Base-by-base conservation (phyloP, 2,113 vertebrate species). In the Aspiorhynchus laticeps region DNA sequence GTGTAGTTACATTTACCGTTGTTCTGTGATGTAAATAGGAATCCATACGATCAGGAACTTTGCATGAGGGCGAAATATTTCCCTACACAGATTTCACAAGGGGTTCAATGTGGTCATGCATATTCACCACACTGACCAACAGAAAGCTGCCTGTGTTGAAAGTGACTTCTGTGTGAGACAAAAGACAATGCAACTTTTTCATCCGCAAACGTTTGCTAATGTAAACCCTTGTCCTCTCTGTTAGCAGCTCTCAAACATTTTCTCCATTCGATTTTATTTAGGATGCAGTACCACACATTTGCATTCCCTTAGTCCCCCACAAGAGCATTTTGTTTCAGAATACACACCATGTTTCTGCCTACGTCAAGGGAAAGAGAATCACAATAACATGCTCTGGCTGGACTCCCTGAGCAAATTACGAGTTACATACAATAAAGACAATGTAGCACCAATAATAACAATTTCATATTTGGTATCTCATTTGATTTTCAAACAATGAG, bases 311-410 rank as follows among this genome's bases (percentile, higher is more conserved):
- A 1, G 38, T 75, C 24, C 7, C 24, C 12, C 12, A 41, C 69
- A 73, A n/a, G 19, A 73, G 69, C n/a, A 76, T 76, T 46, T 76
- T 48, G 41, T 46, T 76, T 48, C 73, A 76, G 73, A 76, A 48
- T 28, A 76, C 41, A 75, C 24, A 48, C 73, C 12, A 48, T 26
- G n/a, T 28, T 46, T 76, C 41, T 46, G 14, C 41, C n/a, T 7
- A 48, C 7, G 1, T 26, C 73, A 76, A 48, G n/a, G 69, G n/a
- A 76, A 48, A 15, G 41, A 76, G 6, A 75, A 28, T 75, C 24
- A 46, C 73, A 43, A 43, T 10, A 75, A 46, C 38, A 43, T 74
- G 10, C 21, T 74, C 38, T 14, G 36, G 11, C 21, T 43, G n/a
- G 61, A 28, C 61, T 65, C 14, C 28, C 63, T 28, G 38, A 75